phyloP scores from a whole-genome alignment of 2,113 vertebrate genomes.

The Epinephelus fuscoguttatus region DNA sequence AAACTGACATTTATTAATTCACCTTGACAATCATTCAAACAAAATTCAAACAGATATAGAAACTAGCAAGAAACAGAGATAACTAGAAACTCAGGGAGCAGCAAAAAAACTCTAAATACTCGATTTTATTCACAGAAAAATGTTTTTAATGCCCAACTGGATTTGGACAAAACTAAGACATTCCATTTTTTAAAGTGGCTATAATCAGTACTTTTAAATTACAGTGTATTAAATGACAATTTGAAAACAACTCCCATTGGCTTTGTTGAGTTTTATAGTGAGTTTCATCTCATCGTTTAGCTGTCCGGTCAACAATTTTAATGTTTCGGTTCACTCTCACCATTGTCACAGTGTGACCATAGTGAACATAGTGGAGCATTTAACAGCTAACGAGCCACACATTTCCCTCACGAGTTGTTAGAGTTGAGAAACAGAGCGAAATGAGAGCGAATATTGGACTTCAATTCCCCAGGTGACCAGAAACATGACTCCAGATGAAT shows the following conservation, averaged over 20 bases:
- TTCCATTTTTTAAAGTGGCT: neutral
- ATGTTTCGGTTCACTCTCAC: no score
- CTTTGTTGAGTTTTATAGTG: no score
- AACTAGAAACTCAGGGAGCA: constrained; percentile 1
- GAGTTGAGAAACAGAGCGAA: no score
- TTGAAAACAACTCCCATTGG: neutral
- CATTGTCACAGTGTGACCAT: no score
- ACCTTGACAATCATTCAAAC: constrained; percentile 33
- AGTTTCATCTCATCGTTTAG: no score
- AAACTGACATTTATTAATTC: constrained; percentile 57
- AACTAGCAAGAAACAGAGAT: constrained; percentile 1
- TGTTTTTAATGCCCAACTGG: neutral
- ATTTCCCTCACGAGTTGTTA: no score
- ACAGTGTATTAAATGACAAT: constrained; percentile 1
- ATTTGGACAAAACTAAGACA: neutral
- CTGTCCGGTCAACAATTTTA: no score
- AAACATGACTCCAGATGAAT: neutral
- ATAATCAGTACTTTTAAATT: neutral
- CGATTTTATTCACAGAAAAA: neutral
- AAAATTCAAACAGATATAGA: constrained; percentile 28
- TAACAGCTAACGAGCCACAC: no score
- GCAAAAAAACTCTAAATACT: constrained; percentile 14
- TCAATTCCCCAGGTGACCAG: no score
- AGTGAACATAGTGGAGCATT: no score
- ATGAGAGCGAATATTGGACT: no score